Evolutionary conservation across 2,113 vertebrate species (phyloP), one percentile per base, ranked within the genome.

Genomic region (Tyto alba): DNA sequence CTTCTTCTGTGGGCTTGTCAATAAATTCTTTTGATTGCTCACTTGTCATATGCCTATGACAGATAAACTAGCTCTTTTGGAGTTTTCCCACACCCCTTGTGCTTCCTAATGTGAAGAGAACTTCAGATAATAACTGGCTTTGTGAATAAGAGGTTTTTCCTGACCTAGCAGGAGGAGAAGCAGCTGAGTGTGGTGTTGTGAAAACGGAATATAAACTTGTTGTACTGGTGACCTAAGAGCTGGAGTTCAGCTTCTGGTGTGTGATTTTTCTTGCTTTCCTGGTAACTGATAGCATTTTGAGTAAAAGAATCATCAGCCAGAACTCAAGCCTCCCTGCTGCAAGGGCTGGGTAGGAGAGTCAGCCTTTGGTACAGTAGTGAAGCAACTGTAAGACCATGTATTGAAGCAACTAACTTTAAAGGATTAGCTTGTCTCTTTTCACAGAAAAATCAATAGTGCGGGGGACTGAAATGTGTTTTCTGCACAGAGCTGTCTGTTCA

Each of bases 381-480:
- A 64, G 79, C 73, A 79, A 25, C 19, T n/a, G 48, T 57, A 59
- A 19, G 60, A 18, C 10, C 40, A 27, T 0, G 1, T 76, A 48
- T 26, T 38, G 73, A 76, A 93, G 30, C 47, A 90, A 67, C 69
- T 69, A 76, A 73, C 77, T 77, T 95, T 93, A 93, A 97, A 91
- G 89, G 94, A 96, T 97, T 90, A 87, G 73, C 88, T 96, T 96
- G 92, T 97, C 91, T 97, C 79, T 94, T 87, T 95, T 96, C 82
- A 92, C 90, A 94, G 83, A 86, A 97, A 97, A 96, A 98, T 97
- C 97, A 66, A 94, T 97, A 97, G 74, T 62, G 52, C 80, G 85
- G 79, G 75, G 92, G 66, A 85, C 93, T 88, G 87, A 81, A 68
- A 76, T 94, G 41, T 86, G 45, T 85, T 75, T 66, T 80, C 56